Conservation (phyloP, 2,797 vertebrate species). For the Typhlichthys eigenmanni region DNA sequence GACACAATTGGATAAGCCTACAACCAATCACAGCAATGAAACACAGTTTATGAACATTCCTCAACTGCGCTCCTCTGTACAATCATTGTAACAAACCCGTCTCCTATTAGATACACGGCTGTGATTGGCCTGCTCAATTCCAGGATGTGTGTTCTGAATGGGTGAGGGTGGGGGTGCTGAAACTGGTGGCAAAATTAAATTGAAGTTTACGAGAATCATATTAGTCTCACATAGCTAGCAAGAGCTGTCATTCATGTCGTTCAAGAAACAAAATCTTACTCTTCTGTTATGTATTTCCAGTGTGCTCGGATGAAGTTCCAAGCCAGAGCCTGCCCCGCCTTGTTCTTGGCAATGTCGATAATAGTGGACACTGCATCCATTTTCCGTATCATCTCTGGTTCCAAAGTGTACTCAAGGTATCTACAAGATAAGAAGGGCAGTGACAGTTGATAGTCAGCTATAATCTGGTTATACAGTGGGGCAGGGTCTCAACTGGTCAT, state of each 20-base stretch:
- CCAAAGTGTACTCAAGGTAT: constrained; percentile 84
- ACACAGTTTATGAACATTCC: no score
- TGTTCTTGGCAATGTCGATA: constrained; percentile 76
- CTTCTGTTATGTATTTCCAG: constrained; percentile 75
- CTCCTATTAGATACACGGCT: not conserved
- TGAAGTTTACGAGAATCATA: no score
- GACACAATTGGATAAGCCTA: no score
- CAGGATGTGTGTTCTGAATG: no score
- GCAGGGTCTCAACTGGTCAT: no score
- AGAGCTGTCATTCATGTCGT: not conserved
- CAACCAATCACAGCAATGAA: no score
- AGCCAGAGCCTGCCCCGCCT: constrained; percentile 81
- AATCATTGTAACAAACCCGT: no score
- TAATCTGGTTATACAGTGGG: no score
- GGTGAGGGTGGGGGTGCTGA: no score
- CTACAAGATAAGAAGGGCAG: constrained; percentile 67
- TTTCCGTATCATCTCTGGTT: constrained; percentile 80
- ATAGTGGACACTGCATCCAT: constrained; percentile 81
- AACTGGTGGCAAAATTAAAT: no score
- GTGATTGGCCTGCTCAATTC: not conserved
- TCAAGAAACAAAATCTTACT: constrained; percentile 72
- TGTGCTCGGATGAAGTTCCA: constrained; percentile 89
- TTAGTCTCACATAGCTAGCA: not conserved
- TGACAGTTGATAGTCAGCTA: not conserved
- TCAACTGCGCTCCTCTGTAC: no score